Evolutionary conservation across 2,113 vertebrate genomes (phyloP), one percentile per base, ranked within the genome.

Genomic region (Oxyura jamaicensis): DNA sequence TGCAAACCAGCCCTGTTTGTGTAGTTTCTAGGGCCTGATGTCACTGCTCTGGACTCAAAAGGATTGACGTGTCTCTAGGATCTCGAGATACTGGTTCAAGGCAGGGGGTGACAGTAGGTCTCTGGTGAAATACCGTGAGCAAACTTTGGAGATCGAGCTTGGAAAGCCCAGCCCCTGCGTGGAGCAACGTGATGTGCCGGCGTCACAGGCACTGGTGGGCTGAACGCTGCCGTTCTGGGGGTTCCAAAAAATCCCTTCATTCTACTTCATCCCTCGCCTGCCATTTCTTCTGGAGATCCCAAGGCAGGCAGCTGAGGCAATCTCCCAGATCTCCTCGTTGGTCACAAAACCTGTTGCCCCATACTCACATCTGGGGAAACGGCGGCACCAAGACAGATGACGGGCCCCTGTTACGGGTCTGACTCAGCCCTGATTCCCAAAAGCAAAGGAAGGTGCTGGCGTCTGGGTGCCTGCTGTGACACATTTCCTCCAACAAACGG

Each of bases 1-100:
- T 94, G 83, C 85, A 88, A 88, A 95, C 73, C 69, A 95, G 73
- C 81, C 74, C 66, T 93, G 92, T 95, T 95, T 95, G 53, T 92
- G 91, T 71, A 67, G 79, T 95, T 94, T 93, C 86, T 75, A 53
- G 69, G 95, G 92, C 77, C 95, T 94, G 78, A 74, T 83, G 88
- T 96, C 80, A 94, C 83, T 79, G 86, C 83, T 90, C 91, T 95
- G 95, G 92, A 91, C 83, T 96, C 93, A 82, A 53, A 92, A 93
- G 73, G 66, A 88, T 84, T 52, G 4, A 93, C 86, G 73, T 90
- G 90, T 96, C 93, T 88, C 69, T 58, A 86, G 85, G 58, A 92
- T 66, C 69, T 68, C 4, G 48, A 86, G 80, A 56, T 56, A 20
- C 25, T 2, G 5, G 76, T 46, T 95, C 68, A 52, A 78, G 80